Conservation (phyloP, 1,140 invertebrate genomes). For the Proales similis region DNA sequence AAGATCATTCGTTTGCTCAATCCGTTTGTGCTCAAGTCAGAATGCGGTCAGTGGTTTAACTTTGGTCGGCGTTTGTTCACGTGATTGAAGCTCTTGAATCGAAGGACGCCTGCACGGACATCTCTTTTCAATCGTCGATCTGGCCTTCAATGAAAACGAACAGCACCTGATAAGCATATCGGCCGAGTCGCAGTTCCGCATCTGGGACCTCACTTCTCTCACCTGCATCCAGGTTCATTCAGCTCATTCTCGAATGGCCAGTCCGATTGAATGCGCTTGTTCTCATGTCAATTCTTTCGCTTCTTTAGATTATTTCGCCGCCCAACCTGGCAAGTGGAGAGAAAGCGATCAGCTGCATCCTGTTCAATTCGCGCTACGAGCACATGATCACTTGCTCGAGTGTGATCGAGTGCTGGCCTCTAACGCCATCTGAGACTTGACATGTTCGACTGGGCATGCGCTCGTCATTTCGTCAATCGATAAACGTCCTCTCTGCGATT, state of each 20-base stretch:
- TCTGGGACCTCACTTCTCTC: slow-evolving; percentile 52
- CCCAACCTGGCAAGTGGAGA: slow-evolving; percentile 50
- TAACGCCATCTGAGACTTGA: slow-evolving; percentile 48
- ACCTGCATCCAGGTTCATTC: slow-evolving; percentile 48
- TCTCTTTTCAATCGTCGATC: slow-evolving; percentile 51
- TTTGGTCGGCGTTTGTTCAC: neutral
- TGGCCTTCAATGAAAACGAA: slow-evolving; percentile 49
- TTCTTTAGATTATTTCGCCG: slow-evolving; percentile 47
- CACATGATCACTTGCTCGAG: slow-evolving; percentile 49
- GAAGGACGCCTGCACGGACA: slow-evolving; percentile 50
- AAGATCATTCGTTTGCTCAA: slow-evolving; percentile 51
- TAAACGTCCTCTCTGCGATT: too few relatives aligned
- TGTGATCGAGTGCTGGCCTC: slow-evolving; percentile 50
- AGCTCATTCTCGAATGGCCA: neutral
- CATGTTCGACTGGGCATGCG: too few relatives aligned
- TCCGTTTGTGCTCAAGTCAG: slow-evolving; percentile 49
- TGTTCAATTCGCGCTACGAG: slow-evolving; percentile 50
- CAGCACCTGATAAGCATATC: slow-evolving; percentile 52
- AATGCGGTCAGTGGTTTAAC: slow-evolving; percentile 43
- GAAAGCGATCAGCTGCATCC: slow-evolving; percentile 48
- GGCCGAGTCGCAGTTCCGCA: slow-evolving; percentile 48
- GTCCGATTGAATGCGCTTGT: neutral
- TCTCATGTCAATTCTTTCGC: neutral
- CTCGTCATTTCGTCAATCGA: slow-evolving; percentile 29
- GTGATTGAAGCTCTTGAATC: slow-evolving; percentile 19